These are phyloP conservation scores for Diarsia mendica DNA, from an alignment of 2,888 invertebrate genomes.

Conservation along the genomic window DNA sequence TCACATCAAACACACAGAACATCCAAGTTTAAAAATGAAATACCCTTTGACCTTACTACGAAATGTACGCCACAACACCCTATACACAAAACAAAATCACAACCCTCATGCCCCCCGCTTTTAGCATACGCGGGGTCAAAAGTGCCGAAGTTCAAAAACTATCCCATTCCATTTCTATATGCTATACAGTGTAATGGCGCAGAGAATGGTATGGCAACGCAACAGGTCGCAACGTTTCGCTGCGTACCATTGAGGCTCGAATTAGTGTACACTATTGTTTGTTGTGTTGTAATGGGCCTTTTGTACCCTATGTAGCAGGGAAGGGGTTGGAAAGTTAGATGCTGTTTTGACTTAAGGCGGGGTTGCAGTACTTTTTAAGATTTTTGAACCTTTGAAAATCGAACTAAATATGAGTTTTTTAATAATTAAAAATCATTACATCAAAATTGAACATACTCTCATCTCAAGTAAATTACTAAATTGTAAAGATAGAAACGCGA, in stretches of 20 bases:
- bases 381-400: no score
- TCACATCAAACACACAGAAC: no score
- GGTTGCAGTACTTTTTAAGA: no score
- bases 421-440: no score
- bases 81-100: slow-evolving; percentile 39
- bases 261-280: slow-evolving; percentile 58
- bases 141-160: slow-evolving; percentile 60
- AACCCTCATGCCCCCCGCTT: slow-evolving; percentile 17
- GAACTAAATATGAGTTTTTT: no score
- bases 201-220: slow-evolving; percentile 47
- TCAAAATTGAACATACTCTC: no score
- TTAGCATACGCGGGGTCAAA: slow-evolving; percentile 46
- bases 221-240: slow-evolving; percentile 56
- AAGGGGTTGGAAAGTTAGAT: slow-evolving; percentile 14
- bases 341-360: slow-evolving; percentile 1
- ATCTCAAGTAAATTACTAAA: no score
- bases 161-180: slow-evolving; percentile 31
- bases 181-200: slow-evolving; percentile 44
- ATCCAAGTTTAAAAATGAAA: neutral
- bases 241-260: slow-evolving; percentile 51
- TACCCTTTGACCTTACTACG: no score
- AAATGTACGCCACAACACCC: slow-evolving; percentile 8
- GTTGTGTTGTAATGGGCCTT: slow-evolving; percentile 22
- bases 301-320: slow-evolving; percentile 7
- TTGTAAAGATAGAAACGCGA: no score